These are phyloP conservation scores for Trachelus troglodyta DNA, from an alignment of 2,888 invertebrate genomes.

Conservation along the genomic window DNA sequence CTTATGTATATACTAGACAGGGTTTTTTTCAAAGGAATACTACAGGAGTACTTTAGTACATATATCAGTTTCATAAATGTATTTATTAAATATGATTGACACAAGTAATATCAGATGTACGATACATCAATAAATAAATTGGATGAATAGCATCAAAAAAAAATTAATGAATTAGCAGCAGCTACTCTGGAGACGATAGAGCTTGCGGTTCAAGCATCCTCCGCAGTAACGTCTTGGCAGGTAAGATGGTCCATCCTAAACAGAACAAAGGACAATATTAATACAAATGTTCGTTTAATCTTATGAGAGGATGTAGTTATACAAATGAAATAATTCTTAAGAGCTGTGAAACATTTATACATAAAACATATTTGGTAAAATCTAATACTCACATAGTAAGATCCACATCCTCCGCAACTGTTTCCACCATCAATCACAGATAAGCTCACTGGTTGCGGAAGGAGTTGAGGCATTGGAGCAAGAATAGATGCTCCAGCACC, in stretches of 20 bases:
- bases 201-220: slow-evolving; percentile 9
- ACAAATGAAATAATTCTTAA: background rate
- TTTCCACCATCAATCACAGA: background rate
- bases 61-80: background rate
- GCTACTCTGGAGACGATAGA: slow-evolving; percentile 6
- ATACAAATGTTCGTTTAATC: background rate
- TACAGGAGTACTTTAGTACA: background rate
- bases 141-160: background rate
- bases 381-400: slow-evolving; percentile 11
- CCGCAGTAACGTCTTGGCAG: slow-evolving; percentile 15
- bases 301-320: background rate
- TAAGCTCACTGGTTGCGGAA: background rate
- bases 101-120: background rate
- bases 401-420: slow-evolving; percentile 7
- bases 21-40: background rate
- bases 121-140: background rate
- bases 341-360: background rate
- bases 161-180: background rate
- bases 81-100: background rate
- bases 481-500: background rate
- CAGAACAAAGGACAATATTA: background rate
- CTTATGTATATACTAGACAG: background rate
- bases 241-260: slow-evolving; percentile 13
- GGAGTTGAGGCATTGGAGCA: background rate
- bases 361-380: background rate